Evolutionary conservation across 2,113 vertebrate species (phyloP), one percentile per base, ranked within the genome.

Genomic region (Dasypus novemcinctus): DNA sequence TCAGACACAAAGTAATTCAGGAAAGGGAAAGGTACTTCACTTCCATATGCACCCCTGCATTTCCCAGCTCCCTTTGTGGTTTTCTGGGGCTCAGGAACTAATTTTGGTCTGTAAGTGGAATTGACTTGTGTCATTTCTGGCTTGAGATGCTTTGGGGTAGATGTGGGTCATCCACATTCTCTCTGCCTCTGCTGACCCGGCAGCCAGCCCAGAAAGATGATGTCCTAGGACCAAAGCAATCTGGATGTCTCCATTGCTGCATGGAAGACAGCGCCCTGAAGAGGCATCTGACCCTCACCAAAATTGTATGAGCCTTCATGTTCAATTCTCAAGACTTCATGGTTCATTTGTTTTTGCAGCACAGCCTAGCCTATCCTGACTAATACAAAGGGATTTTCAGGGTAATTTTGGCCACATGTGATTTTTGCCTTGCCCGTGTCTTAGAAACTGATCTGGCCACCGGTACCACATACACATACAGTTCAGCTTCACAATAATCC

Each of bases 101-200:
- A 66, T 25, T 31, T 20, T 21, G 38, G 85, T 46, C 49, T 59
- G 21, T 27, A 54, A 63, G 64, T n/a, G 87, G 41, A 54, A 33
- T 0, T 29, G 15, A 14, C 27, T 4, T 2, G 25, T 3, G 4
- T 63, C 21, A 14, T 33, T 57, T 81, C 86, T 1, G 21, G 43
- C 27, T 18, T 36, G 61, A 78, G 80, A 66, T 13, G 36, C 25
- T 3, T 4, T 12, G 12, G 25, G n/a, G 57, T 11, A 2, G 36
- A 31, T 29, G 27, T 4, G 20, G 27, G 2, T 31, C 5, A 0
- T 7, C 33, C 36, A 3, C 31, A 8, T 3, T 4, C 7, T 31
- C 79, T 57, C 27, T 13, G 27, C 15, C 9, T 17, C 54, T 38
- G 2, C 9, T 21, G 52, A 66, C 57, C 46, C 4, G 6, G 66